phyloP scores from a whole-genome alignment of 2,888 invertebrate species.

The Melipona beecheii region DNA sequence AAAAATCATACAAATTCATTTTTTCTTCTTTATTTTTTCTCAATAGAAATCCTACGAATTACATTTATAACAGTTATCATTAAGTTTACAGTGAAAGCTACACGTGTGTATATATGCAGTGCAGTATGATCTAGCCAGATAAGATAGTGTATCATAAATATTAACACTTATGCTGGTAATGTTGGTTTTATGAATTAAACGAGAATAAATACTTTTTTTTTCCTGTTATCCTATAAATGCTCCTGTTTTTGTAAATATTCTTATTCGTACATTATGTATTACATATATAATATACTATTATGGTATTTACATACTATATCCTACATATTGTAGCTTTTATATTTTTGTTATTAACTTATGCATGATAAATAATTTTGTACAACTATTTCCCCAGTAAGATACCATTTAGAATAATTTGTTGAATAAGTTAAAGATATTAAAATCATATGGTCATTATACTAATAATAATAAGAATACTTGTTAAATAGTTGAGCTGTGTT shows the following conservation, averaged over 20 bases:
- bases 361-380: neutral
- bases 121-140: slow-evolving; percentile 61
- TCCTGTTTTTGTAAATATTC: neutral
- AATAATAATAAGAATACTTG: neutral
- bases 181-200: neutral
- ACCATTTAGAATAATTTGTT: neutral
- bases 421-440: neutral
- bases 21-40: neutral
- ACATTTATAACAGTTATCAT: slow-evolving; percentile 6
- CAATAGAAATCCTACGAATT: neutral
- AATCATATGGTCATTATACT: too few species aligned
- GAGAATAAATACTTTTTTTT: neutral
- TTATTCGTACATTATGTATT: neutral
- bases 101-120: slow-evolving; percentile 1
- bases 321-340: neutral
- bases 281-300: too few species aligned
- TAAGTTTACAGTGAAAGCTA: slow-evolving; percentile 22
- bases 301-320: too few species aligned
- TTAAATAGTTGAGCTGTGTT: neutral
- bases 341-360: neutral
- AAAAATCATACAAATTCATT: neutral
- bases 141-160: slow-evolving; percentile 57
- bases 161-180: slow-evolving; percentile 8
- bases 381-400: neutral
- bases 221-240: too few species aligned